These are phyloP conservation scores for Etheostoma spectabile DNA, from an alignment of 2,113 vertebrate species.

Conservation along the genomic window DNA sequence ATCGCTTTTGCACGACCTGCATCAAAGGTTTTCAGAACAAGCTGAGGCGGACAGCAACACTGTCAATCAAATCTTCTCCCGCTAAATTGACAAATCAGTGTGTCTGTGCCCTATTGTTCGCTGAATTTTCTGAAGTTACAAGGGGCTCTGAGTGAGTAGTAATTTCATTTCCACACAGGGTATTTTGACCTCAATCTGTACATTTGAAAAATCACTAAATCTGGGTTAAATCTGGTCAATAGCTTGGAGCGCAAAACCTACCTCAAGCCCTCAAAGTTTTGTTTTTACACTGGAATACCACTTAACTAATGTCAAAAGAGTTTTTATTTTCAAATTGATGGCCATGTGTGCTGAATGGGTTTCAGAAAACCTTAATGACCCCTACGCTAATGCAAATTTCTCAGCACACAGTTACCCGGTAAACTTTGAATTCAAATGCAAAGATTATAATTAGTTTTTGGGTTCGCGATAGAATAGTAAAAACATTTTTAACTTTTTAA, in stretches of 20 bases:
- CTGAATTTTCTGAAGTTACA: neutral
- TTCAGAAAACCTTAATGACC: slow-evolving; percentile 60
- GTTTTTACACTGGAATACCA: slow-evolving; percentile 36
- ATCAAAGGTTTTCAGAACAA: slow-evolving; percentile 1
- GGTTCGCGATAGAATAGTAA: slow-evolving; percentile 27
- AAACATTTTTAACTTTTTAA: slow-evolving; percentile 33
- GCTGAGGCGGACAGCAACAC: neutral
- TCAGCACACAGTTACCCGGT: slow-evolving; percentile 27
- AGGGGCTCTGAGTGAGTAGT: neutral
- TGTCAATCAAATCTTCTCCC: neutral
- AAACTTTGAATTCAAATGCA: slow-evolving; percentile 65
- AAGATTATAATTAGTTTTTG: slow-evolving; percentile 54
- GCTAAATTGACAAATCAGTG: neutral
- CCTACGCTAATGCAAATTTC: slow-evolving; percentile 56
- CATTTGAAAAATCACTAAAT: slow-evolving; percentile 49
- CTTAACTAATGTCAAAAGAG: slow-evolving; percentile 53
- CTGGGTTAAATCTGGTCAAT: slow-evolving; percentile 44
- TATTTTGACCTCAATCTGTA: slow-evolving; percentile 50
- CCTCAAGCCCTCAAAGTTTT: slow-evolving; percentile 42
- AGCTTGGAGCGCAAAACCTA: slow-evolving; percentile 24
- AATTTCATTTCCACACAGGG: slow-evolving; percentile 24
- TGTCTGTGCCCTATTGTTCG: neutral
- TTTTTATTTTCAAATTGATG: slow-evolving; percentile 59
- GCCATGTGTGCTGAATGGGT: slow-evolving; percentile 35
- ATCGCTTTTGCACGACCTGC: neutral